Conservation (phyloP, 2,113 vertebrate species). For the Macaca nemestrina region DNA sequence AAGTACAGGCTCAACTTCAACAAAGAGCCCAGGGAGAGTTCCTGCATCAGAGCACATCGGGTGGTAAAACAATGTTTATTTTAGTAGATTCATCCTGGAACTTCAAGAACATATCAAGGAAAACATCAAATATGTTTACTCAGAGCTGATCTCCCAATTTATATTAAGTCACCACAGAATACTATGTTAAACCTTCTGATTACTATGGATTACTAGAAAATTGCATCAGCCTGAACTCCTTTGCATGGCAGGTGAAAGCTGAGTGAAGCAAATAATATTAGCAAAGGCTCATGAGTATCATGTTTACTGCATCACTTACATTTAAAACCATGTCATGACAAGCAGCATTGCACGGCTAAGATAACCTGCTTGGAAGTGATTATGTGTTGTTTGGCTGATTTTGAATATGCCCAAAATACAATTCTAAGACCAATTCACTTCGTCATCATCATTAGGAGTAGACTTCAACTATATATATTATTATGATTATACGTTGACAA, state of each 20-base stretch:
- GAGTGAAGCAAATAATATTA: constrained; percentile 86
- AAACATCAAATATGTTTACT: constrained; percentile 84
- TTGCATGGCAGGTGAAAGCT: constrained; percentile 83
- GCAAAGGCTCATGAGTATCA: constrained; percentile 80
- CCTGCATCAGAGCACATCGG: constrained; percentile 86
- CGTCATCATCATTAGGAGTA: constrained; percentile 62
- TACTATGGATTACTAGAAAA: constrained; percentile 85
- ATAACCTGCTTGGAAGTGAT: constrained; percentile 81
- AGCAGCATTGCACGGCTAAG: constrained; percentile 80
- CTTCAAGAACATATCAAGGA: constrained; percentile 82
- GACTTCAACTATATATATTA: constrained; percentile 53
- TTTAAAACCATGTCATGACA: constrained; percentile 85
- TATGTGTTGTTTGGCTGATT: constrained; percentile 75
- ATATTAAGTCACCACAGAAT: constrained; percentile 83
- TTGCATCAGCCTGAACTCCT: constrained; percentile 84
- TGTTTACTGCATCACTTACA: constrained; percentile 82
- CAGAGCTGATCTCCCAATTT: constrained; percentile 85
- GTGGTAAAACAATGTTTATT: constrained; percentile 75
- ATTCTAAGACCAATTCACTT: constrained; percentile 62
- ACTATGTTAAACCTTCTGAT: constrained; percentile 81
- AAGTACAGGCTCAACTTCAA: constrained; percentile 89
- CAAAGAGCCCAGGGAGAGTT: constrained; percentile 86
- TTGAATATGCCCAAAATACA: constrained; percentile 66
- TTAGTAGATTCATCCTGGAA: constrained; percentile 75
- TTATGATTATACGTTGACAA: neutral